Evolutionary conservation across 1,140 invertebrate genomes (phyloP), one percentile per base, ranked within the genome.

Genomic region (Drosophila navojoa): DNA sequence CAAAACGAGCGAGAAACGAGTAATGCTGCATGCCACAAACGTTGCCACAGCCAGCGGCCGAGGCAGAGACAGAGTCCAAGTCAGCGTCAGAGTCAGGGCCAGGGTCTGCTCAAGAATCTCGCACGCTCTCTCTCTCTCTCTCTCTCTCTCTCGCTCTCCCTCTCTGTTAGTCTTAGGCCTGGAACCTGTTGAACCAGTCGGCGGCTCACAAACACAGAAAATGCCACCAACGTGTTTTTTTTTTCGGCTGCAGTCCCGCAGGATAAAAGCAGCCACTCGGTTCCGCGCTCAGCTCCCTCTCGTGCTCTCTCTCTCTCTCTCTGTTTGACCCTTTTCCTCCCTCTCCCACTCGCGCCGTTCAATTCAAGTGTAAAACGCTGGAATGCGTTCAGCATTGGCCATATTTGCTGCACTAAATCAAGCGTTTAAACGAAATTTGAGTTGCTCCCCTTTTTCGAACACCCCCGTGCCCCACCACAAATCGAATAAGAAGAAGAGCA

Each of bases 341-440:
- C 13, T 42, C 40, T n/a, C n/a, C 4, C 40, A 4, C 42, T 15
- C n/a, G 19, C 19, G 19, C 19, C 5, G 42, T 44, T 44, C 49
- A 68, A 60, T 86, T 86, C 84, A 87, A 87, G 82, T 89, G 82
- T 87, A 86, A 86, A 86, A 77, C 84, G 84, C 84, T 89, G 84
- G 85, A 87, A 87, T 87, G 82, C 60, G 84, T 59, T 54, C 74
- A 62, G 67, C 81, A 81, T 79, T 81, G 79, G 79, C 79, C 80
- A 79, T 81, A 84, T 82, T 82, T 75, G 77, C 70, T 82, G 79
- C 79, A 85, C 79, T 85, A 89, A 89, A 89, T 89, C 84, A 89
- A 90, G 84, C 84, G 77, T 89, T 89, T 89, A 89, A 89, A 89
- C 80, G 84, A 89, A 89, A 89, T 75, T 89, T 77, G 79, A 89